These are phyloP conservation scores for Volucella inanis DNA, from an alignment of 2,888 invertebrate genomes.

Conservation along the genomic window DNA sequence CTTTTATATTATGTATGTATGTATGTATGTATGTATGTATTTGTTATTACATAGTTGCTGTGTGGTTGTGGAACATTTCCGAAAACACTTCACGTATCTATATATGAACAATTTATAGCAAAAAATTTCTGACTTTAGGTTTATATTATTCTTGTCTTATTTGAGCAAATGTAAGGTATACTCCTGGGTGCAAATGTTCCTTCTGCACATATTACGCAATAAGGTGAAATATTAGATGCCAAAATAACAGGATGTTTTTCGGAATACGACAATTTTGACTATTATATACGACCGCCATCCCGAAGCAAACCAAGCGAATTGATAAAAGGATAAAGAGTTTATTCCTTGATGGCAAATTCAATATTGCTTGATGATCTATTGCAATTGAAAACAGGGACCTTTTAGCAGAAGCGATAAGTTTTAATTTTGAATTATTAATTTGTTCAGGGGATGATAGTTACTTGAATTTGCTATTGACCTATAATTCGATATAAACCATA, in stretches of 20 bases:
- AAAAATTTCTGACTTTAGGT: background rate
- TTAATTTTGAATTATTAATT: too few relatives aligned
- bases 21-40: too few relatives aligned
- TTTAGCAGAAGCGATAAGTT: too few relatives aligned
- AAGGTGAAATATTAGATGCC: background rate
- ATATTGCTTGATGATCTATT: too few relatives aligned
- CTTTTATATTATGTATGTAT: background rate
- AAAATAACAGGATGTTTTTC: background rate
- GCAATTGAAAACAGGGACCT: too few relatives aligned
- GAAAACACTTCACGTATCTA: background rate
- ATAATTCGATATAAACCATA: too few relatives aligned
- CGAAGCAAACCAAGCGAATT: background rate
- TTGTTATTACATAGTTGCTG: too few relatives aligned
- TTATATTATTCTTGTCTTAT: background rate
- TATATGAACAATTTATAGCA: background rate
- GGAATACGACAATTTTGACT: background rate
- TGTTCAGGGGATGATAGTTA: too few relatives aligned
- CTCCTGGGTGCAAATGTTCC: too few relatives aligned
- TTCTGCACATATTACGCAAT: too few relatives aligned
- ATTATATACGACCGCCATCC: background rate
- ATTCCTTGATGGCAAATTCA: background rate
- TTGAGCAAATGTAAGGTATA: too few relatives aligned
- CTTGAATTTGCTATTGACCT: too few relatives aligned
- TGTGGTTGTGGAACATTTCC: background rate
- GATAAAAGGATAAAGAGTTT: conserved; percentile 2